Conservation (phyloP, 2,797 vertebrate species). For the Cuculus canorus region DNA sequence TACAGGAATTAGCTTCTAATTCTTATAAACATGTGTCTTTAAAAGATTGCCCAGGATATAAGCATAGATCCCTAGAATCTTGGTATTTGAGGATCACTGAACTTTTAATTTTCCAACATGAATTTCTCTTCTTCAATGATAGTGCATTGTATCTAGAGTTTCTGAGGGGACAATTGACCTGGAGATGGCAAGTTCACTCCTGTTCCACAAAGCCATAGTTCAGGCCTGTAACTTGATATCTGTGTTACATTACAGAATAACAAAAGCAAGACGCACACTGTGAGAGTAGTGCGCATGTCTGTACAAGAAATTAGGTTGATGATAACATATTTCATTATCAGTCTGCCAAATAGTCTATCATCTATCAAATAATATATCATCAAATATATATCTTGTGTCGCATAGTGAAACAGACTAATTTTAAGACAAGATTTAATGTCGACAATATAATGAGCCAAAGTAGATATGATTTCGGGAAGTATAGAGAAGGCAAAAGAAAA, state of each 20-base stretch:
- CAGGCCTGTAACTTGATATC: not conserved
- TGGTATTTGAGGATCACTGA: not conserved
- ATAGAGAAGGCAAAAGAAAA: not conserved
- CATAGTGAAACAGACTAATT: not conserved
- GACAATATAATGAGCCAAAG: not conserved
- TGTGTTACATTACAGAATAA: not conserved
- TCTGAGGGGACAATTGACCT: not conserved
- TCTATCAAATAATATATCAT: not conserved
- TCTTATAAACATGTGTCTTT: not conserved
- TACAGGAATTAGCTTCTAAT: not conserved
- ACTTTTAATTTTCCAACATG: not conserved
- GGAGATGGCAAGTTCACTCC: not conserved
- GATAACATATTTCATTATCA: not conserved
- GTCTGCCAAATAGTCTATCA: not conserved
- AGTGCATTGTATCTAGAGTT: accelerated
- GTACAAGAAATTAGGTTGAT: not conserved
- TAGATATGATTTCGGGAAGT: not conserved
- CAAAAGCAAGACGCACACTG: not conserved
- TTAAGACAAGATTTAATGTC: not conserved
- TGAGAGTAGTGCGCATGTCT: not conserved
- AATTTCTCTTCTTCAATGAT: not conserved
- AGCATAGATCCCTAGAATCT: not conserved
- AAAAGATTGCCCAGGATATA: not conserved
- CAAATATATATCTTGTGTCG: not conserved
- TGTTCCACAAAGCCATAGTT: not conserved